Evolutionary conservation across 2,113 vertebrate genomes (phyloP).

Genomic region (Ceyx cyanopectus): DNA sequence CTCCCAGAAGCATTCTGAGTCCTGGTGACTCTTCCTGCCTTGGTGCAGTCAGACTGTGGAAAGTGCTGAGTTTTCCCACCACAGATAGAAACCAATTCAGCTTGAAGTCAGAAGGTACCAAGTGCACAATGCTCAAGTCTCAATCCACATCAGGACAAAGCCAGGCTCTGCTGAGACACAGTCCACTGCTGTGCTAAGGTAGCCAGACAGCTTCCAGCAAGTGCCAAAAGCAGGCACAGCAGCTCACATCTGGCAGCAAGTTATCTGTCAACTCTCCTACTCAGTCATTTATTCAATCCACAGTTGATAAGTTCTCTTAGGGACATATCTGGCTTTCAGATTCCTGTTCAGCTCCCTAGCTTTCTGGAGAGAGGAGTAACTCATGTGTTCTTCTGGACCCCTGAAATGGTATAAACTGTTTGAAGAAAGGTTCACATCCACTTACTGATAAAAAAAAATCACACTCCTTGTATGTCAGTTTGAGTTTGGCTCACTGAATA

Average conservation of each 20-base stretch:
- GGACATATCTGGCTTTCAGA: background rate
- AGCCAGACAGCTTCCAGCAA: background rate
- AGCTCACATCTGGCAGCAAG: background rate
- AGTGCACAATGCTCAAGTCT: background rate
- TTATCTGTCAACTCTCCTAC: background rate
- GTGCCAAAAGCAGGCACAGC: background rate
- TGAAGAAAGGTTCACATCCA: background rate
- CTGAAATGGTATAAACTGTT: background rate
- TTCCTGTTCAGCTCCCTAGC: background rate
- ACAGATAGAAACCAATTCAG: conserved; percentile 7
- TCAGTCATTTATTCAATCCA: background rate
- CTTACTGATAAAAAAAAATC: background rate
- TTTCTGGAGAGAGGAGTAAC: background rate
- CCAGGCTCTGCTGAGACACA: background rate
- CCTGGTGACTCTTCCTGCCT: background rate
- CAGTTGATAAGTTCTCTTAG: background rate
- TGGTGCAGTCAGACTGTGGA: background rate
- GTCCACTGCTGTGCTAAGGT: background rate
- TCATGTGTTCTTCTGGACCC: background rate
- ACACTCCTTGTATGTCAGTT: background rate
- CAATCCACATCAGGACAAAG: background rate
- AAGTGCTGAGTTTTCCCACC: background rate
- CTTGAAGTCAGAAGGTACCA: background rate
- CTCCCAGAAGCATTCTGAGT: background rate
- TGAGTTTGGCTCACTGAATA: background rate